phyloP scores from a whole-genome alignment of 2,797 vertebrate genomes.

The Siniperca obscura region DNA sequence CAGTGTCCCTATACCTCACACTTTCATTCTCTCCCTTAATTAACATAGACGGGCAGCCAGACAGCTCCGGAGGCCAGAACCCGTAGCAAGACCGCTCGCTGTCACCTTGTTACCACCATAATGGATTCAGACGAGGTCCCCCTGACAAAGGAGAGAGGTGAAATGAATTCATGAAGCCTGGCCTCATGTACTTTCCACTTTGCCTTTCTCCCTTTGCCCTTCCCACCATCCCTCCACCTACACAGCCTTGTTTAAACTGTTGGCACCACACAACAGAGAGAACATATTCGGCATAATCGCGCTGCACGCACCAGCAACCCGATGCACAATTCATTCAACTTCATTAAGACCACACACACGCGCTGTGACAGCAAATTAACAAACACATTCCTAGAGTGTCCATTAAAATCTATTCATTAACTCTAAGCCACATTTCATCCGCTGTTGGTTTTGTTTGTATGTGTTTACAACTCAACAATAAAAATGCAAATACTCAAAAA shows the following conservation, averaged over 20 bases:
- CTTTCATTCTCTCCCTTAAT: slow-evolving; percentile 74
- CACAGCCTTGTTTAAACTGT: slow-evolving; percentile 49
- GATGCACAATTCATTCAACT: slow-evolving; percentile 63
- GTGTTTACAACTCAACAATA: slow-evolving; percentile 62
- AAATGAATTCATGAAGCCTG: slow-evolving; percentile 64
- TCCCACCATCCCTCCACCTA: slow-evolving; percentile 26
- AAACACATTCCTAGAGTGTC: slow-evolving; percentile 63
- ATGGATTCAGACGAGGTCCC: slow-evolving; percentile 78
- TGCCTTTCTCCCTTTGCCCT: slow-evolving; percentile 53
- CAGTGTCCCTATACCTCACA: slow-evolving; percentile 54
- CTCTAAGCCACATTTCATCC: slow-evolving; percentile 58
- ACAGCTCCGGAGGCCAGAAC: slow-evolving; percentile 72
- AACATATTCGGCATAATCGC: slow-evolving; percentile 60
- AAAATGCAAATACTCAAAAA: slow-evolving; percentile 60
- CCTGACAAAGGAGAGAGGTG: slow-evolving; percentile 53
- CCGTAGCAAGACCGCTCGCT: slow-evolving; percentile 67
- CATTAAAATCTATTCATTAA: slow-evolving; percentile 74
- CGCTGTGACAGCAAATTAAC: slow-evolving; percentile 59
- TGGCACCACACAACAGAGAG: slow-evolving; percentile 41
- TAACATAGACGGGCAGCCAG: slow-evolving; percentile 77
- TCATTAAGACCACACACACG: slow-evolving; percentile 59
- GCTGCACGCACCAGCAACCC: slow-evolving; percentile 53
- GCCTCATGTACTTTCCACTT: slow-evolving; percentile 52
- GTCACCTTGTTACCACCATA: slow-evolving; percentile 79
- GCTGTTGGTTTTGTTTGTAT: slow-evolving; percentile 59